These are phyloP conservation scores for Echinometra lucunter DNA, from an alignment of 53 echinoderm and acorn worm species.

Conservation along the genomic window DNA sequence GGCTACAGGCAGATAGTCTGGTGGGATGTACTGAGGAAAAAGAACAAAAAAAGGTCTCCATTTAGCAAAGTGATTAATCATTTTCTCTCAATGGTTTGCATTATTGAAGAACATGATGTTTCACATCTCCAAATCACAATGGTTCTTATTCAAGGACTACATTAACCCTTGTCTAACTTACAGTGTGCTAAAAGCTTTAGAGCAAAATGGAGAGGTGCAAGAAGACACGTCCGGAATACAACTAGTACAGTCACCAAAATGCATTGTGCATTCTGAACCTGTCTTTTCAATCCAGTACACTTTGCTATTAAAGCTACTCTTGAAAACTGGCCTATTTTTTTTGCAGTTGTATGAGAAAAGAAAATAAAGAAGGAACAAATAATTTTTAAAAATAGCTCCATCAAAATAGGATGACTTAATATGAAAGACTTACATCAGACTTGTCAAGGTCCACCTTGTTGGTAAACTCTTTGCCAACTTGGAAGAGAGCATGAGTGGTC, in stretches of 20 bases:
- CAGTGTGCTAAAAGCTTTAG: too few species aligned
- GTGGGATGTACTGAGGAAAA: slow-evolving; percentile 82
- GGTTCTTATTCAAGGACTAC: too few species aligned
- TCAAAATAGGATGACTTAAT: too few species aligned
- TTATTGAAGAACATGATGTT: background rate
- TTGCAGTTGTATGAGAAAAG: background rate
- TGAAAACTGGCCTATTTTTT: too few species aligned
- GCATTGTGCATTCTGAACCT: too few species aligned
- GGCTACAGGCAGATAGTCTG: slow-evolving; percentile 87
- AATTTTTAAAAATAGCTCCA: background rate
- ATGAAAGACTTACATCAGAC: slow-evolving; percentile 87
- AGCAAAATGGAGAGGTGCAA: too few species aligned
- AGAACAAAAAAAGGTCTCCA: background rate
- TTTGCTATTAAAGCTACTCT: too few species aligned
- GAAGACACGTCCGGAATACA: too few species aligned
- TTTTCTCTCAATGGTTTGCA: background rate
- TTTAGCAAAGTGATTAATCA: background rate
- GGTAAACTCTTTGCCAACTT: slow-evolving; percentile 98
- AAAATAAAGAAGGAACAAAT: background rate
- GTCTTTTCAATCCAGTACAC: too few species aligned
- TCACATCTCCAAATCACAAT: background rate
- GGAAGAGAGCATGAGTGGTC: slow-evolving; percentile 97
- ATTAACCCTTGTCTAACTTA: too few species aligned
- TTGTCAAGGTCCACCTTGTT: slow-evolving; percentile 98
- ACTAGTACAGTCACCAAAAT: too few species aligned